These are phyloP conservation scores for Radopholus similis DNA, from an alignment of 1,140 invertebrate species.

Conservation along the genomic window DNA sequence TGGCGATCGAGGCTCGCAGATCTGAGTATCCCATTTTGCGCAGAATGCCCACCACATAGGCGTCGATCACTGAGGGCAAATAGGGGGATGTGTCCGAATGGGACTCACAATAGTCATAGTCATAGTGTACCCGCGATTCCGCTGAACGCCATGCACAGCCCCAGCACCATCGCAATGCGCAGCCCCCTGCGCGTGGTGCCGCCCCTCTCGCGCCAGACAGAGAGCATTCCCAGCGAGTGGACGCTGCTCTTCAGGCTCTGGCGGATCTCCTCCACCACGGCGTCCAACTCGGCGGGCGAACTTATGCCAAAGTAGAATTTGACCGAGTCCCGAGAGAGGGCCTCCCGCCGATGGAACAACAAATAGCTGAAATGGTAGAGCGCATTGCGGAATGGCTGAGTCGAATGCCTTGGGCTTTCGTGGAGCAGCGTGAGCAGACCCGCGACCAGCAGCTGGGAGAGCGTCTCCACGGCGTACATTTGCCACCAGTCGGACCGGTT, in stretches of 20 bases:
- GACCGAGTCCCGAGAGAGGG: background rate
- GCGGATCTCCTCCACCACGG: background rate
- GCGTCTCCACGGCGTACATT: background rate
- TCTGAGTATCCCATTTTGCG: too few species aligned
- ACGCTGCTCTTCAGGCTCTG: background rate
- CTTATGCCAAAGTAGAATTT: background rate
- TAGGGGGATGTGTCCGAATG: background rate
- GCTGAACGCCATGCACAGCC: background rate
- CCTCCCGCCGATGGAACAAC: background rate
- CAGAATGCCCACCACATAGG: background rate
- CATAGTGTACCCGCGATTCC: background rate
- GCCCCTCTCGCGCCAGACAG: background rate
- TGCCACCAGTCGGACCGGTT: background rate
- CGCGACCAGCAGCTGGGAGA: background rate
- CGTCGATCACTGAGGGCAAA: background rate
- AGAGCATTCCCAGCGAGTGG: background rate
- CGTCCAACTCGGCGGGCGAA: background rate
- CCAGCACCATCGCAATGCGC: background rate
- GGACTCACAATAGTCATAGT: background rate
- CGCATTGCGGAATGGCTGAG: background rate
- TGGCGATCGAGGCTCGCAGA: too few species aligned
- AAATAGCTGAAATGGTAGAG: background rate
- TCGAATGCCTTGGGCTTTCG: background rate
- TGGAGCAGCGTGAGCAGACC: background rate
- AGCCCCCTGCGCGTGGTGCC: background rate